Evolutionary conservation across 2,113 vertebrate species (phyloP), one percentile per base, ranked within the genome.

Genomic region (Actenoides hombroni): DNA sequence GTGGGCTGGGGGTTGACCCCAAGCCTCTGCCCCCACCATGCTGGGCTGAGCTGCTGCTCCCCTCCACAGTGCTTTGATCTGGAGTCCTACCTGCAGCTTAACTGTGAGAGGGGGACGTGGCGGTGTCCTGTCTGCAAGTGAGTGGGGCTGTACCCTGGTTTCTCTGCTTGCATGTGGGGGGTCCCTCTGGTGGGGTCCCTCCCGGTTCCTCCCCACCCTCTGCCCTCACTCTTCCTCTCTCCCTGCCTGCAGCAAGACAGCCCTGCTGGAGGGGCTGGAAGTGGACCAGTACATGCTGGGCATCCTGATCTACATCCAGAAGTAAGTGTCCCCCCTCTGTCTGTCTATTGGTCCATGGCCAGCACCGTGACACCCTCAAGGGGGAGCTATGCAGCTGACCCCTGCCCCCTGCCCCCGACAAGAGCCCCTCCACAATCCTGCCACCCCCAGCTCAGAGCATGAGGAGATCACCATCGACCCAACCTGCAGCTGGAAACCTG

Each of bases 381-480:
- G 23, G 13, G 61, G 51, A 14, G 10, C 37, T 13, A 5, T 29
- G 64, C 49, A 19, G 35, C 39, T 9, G 8, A 3, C 16, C 8
- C 23, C 0, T 29, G 12, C 16, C 8, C 23, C 0, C 33, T 14
- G 15, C 9, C 51, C 16, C n/a, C 10, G 57, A 18, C 13, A 33
- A 53, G 17, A 6, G 5, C 5, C 6, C 29, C 2, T 5, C 7
- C 4, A 3, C 63, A 16, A 8, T 73, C 60, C 28, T 33, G 20
- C 68, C 48, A 0, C 11, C 73, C 19, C 6, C 95, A 99, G 99
- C 88, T 99, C 99, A 0, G 99, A 99, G 92, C 99, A 99, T 0
- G 99, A 99, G 96, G 99, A 99, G 98, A 99, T 99, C 97, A 99
- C 99, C 96, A 99, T 99, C 0, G 99, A 99, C 97, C 99, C 99